Conservation (phyloP, 2,888 invertebrate species). For the Lamproptera curius region DNA sequence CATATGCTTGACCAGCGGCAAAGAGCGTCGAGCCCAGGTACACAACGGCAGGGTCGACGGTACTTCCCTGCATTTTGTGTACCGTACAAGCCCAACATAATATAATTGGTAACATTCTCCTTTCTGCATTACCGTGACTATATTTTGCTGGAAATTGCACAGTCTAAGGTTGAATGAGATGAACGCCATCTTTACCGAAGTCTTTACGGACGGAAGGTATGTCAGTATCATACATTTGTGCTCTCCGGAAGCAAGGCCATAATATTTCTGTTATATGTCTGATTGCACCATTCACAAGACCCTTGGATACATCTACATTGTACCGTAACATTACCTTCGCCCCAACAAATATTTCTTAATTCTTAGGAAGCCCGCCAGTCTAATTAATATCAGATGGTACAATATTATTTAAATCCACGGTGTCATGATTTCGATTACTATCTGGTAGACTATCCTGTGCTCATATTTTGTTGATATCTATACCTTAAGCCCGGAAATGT, state of each 20-base stretch:
- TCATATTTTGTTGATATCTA: no score
- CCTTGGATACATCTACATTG: background rate
- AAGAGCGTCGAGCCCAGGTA: background rate
- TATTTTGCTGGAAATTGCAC: slow-evolving; percentile 29
- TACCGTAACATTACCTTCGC: background rate
- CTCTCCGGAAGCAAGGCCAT: slow-evolving; percentile 24
- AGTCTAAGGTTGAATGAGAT: slow-evolving; percentile 26
- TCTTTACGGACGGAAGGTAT: slow-evolving; percentile 27
- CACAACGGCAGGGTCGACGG: background rate
- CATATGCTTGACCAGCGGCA: background rate
- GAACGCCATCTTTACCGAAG: slow-evolving; percentile 25
- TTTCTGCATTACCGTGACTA: slow-evolving; percentile 26
- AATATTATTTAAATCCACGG: background rate
- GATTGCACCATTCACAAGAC: background rate
- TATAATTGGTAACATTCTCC: slow-evolving; percentile 29
- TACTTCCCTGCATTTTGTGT: background rate
- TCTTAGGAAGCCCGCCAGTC: background rate
- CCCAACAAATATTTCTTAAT: background rate
- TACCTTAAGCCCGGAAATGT: background rate
- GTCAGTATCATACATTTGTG: slow-evolving; percentile 14
- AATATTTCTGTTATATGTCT: slow-evolving; percentile 19
- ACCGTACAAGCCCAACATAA: slow-evolving; percentile 26
- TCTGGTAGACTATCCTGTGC: no score
- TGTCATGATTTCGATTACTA: background rate
- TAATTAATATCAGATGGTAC: background rate